Percentiles rank a stretch among this genome's conserved stretches.
phyloP scores from a whole-genome alignment of 1,140 invertebrate species.

The Drosophila persimilis region DNA sequence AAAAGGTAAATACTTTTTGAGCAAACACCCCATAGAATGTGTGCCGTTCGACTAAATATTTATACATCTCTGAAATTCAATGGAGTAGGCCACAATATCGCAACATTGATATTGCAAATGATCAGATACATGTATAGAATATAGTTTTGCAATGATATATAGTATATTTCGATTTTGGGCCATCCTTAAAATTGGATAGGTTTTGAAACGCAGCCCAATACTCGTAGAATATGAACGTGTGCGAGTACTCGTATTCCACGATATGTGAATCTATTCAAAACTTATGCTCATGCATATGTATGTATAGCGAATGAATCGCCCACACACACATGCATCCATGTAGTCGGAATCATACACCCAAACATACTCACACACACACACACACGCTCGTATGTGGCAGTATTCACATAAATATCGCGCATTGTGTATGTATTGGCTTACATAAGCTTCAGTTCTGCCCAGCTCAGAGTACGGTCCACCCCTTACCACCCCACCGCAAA shows the following conservation, averaged over 20 bases:
- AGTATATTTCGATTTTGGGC: too few species aligned
- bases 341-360: background rate
- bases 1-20: too few species aligned
- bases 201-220: background rate
- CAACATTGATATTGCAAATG: too few species aligned
- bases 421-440: conserved; percentile 79
- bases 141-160: too few species aligned
- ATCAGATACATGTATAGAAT: too few species aligned
- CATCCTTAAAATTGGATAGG: too few species aligned
- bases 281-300: background rate
- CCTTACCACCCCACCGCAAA: conserved; percentile 3
- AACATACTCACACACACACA: background rate
- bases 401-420: conserved; percentile 68
- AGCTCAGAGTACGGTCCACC: conserved; percentile 29
- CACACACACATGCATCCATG: conserved; percentile 16
- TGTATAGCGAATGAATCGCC: conserved; percentile 26
- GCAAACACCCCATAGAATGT: too few species aligned
- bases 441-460: conserved; percentile 72
- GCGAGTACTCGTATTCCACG: conserved; percentile 6
- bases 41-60: too few species aligned
- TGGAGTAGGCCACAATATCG: too few species aligned
- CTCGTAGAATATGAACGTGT: conserved; percentile 20
- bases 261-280: conserved; percentile 11
- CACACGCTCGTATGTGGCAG: conserved; percentile 8
- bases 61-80: too few species aligned